phyloP scores from a whole-genome alignment of 2,888 invertebrate species.

The Conomelus anceps region DNA sequence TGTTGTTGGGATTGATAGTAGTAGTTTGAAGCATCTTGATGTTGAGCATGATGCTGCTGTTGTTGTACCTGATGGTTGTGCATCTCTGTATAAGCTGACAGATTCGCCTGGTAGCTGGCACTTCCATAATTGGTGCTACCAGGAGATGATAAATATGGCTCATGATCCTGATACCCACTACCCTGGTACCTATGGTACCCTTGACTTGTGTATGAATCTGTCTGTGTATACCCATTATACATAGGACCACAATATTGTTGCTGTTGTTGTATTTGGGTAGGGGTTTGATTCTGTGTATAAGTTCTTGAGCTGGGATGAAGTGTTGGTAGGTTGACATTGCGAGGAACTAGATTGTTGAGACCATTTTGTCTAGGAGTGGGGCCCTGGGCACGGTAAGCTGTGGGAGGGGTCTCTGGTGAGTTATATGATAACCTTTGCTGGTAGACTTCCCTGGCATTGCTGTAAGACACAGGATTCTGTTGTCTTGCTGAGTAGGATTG shows the following conservation, averaged over 20 bases:
- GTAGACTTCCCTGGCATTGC: conserved; percentile 16
- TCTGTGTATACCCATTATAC: conserved; percentile 47
- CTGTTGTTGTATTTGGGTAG: conserved; percentile 23
- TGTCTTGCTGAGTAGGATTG: conserved; percentile 4
- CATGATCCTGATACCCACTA: conserved; percentile 22
- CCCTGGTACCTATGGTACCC: conserved; percentile 25
- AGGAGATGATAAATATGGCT: conserved; percentile 34
- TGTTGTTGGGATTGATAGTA: conserved; percentile 42
- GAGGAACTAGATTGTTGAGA: conserved; percentile 16
- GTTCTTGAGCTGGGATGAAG: conserved; percentile 11
- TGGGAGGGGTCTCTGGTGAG: conserved; percentile 9
- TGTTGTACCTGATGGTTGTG: conserved; percentile 35
- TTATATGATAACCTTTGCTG: conserved; percentile 21
- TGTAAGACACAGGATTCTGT: conserved; percentile 9
- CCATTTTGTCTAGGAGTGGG: conserved; percentile 19
- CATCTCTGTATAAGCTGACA: conserved; percentile 39
- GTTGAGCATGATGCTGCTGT: conserved; percentile 37
- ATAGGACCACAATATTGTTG: conserved; percentile 31
- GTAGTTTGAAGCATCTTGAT: conserved; percentile 21
- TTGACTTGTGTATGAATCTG: conserved; percentile 48
- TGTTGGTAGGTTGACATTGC: conserved; percentile 11
- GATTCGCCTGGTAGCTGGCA: conserved; percentile 39
- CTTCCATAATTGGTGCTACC: conserved; percentile 40
- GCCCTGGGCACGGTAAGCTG: conserved; percentile 7
- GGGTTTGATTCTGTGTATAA: conserved; percentile 11